phyloP scores from a whole-genome alignment of 2,113 vertebrate genomes.

The Rhinolophus sinicus region DNA sequence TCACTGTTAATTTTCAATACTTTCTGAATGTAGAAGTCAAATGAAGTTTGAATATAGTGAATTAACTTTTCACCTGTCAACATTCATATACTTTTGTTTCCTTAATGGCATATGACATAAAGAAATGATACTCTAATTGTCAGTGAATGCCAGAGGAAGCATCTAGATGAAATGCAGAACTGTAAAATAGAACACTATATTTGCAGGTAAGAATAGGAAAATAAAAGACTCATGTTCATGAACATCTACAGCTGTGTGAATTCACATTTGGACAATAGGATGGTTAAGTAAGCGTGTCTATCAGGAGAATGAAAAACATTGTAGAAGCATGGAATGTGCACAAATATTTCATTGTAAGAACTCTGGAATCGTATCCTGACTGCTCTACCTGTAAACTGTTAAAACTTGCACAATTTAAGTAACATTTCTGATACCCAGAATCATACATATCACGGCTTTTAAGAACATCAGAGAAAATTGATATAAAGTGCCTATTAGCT shows the following conservation, averaged over 20 bases:
- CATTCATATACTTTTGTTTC: not conserved
- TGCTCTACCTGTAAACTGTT: not conserved
- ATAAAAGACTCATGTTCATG: not conserved
- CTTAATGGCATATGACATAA: not conserved
- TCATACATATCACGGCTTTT: not conserved
- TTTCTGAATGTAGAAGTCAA: not conserved
- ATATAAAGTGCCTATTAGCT: not conserved
- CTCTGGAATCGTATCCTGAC: not conserved
- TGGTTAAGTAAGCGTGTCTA: not conserved
- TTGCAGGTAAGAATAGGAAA: not conserved
- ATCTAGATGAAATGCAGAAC: not conserved
- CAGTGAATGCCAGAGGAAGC: not conserved
- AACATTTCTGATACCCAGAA: not conserved
- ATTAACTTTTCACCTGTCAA: not conserved
- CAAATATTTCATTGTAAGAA: not conserved
- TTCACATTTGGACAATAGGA: not conserved
- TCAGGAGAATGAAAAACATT: not conserved
- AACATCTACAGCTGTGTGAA: not conserved
- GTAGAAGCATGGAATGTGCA: rapidly evolving
- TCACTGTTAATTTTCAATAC: not conserved
- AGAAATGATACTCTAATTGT: not conserved
- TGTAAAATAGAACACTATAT: not conserved
- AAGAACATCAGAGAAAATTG: not conserved
- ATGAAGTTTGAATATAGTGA: not conserved
- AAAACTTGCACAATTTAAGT: not conserved